A percentile compares a stretch with the other conserved stretches of the same genome.
phyloP scores from a whole-genome alignment of 2,888 invertebrate species.

The Clunio marinus region DNA sequence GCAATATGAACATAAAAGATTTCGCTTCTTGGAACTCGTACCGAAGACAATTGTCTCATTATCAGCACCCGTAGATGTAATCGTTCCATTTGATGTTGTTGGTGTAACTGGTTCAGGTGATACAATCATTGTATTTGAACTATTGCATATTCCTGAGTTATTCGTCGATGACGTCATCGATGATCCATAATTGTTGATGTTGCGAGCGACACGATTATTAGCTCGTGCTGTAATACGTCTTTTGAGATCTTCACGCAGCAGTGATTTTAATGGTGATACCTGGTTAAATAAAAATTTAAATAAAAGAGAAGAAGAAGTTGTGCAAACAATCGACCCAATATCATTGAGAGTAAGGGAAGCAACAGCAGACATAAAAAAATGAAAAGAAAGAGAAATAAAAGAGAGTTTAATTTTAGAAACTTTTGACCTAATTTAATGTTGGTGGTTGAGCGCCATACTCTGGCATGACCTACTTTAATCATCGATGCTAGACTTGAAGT shows the following conservation, averaged over 20 bases:
- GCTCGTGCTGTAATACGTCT: conserved; percentile 71
- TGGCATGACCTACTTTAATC: conserved; percentile 60
- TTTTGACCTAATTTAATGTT: conserved; percentile 30
- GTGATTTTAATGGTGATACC: conserved; percentile 77
- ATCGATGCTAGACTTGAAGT: conserved; percentile 70
- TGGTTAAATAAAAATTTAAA: conserved; percentile 43
- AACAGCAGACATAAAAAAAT: too few species aligned
- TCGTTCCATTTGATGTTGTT: conserved; percentile 57
- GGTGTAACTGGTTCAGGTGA: conserved; percentile 53
- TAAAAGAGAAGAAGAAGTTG: neutral
- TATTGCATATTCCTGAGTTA: conserved; percentile 43
- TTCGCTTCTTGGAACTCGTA: conserved; percentile 48
- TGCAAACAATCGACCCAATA: conserved; percentile 5
- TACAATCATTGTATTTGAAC: conserved; percentile 52
- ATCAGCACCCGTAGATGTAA: conserved; percentile 69
- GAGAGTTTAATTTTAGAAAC: conserved; percentile 25
- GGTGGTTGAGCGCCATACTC: neutral
- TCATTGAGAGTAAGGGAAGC: too few species aligned
- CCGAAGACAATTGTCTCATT: conserved; percentile 53
- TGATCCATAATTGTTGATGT: conserved; percentile 43
- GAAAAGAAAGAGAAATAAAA: conserved; percentile 17
- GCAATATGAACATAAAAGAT: conserved; percentile 82
- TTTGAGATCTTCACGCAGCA: conserved; percentile 78
- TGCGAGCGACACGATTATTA: conserved; percentile 54
- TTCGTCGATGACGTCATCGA: neutral